Base-by-base conservation (phyloP, 2,888 invertebrate genomes). In the Tachina lurida region DNA sequence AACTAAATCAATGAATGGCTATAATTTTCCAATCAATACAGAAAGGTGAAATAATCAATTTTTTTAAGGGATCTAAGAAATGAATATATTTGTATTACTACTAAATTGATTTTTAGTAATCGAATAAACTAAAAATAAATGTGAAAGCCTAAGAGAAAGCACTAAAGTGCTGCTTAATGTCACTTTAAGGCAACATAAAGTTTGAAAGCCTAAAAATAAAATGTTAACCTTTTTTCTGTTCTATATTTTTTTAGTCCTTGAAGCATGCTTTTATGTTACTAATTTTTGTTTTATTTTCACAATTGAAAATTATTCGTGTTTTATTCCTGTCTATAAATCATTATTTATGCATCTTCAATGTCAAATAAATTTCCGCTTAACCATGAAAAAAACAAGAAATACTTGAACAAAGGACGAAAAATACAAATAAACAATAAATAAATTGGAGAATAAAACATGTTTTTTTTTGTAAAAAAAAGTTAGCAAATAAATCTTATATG, bases 321-420 rank as follows among this genome's bases (percentile, higher is more conserved):
- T 65, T 19, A 45, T n/a, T 79, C 75, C 17, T 62, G 63, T 19
- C 71, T 85, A 90, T 91, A 90, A 90, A 91, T 91, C 90, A 90
- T 90, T 90, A 89, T 90, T 89, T 90, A 88, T 90, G 89, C 88
- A 87, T 87, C 85, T 87, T 88, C 88, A 80, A 68, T 89, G 89
- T 89, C 89, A 88, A 89, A 88, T 89, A 88, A 89, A 88, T 89
- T 89, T 88, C 88, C 84, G 87, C 88, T 88, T 89, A 88, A 88
- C 87, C 56, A 67, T 65, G 31, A 22, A 70, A 62, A n/a, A 65
- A 76, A 81, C 73, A 76, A 65, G 71, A 71, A 84, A 43, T 75
- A 84, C 80, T 63, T 22, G 19, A 84, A 68, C 7, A 41, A 43
- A 9, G 7, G 17, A 43, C 41, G 2, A 54, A 19, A 41, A 45